Conservation (phyloP, 2,888 invertebrate genomes). For the Clistopyga incitator region DNA sequence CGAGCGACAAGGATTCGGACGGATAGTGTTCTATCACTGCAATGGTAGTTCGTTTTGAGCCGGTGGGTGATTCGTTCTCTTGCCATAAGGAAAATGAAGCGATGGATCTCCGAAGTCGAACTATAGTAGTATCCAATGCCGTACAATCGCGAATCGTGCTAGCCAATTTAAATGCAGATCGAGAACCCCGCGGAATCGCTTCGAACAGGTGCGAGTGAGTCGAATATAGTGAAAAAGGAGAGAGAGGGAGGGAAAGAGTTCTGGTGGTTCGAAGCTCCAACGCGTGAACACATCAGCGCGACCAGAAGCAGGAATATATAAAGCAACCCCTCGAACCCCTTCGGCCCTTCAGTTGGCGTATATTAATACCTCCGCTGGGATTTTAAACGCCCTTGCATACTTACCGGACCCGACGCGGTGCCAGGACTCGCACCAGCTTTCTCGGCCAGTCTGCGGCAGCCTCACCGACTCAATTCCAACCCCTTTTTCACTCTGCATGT, state of each 20-base stretch:
- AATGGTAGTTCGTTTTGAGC: not conserved
- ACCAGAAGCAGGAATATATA: constrained; percentile 17
- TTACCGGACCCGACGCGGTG: constrained; percentile 36
- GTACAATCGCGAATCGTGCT: constrained; percentile 67
- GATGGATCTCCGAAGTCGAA: constrained; percentile 13
- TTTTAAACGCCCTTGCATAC: constrained; percentile 73
- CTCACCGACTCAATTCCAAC: constrained; percentile 39
- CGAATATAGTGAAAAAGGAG: constrained; percentile 37
- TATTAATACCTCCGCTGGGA: constrained; percentile 75
- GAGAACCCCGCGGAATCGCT: constrained; percentile 41
- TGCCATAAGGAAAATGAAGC: constrained; percentile 24
- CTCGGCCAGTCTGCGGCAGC: constrained; percentile 13
- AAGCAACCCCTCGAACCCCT: constrained; percentile 53
- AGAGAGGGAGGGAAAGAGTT: constrained; percentile 65
- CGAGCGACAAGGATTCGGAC: constrained; percentile 17
- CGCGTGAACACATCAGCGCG: constrained; percentile 70
- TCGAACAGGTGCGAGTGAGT: constrained; percentile 25
- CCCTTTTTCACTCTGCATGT: constrained; percentile 56
- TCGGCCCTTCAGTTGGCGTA: constrained; percentile 36
- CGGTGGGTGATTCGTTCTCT: constrained; percentile 15
- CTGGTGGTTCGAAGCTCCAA: constrained; percentile 70
- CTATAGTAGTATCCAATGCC: constrained; percentile 20
- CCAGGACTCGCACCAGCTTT: constrained; percentile 11
- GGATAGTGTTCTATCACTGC: constrained; percentile 6
- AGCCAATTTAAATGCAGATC: constrained; percentile 81